Conservation (phyloP, 2,113 vertebrate species). For the Calcarius ornatus region DNA sequence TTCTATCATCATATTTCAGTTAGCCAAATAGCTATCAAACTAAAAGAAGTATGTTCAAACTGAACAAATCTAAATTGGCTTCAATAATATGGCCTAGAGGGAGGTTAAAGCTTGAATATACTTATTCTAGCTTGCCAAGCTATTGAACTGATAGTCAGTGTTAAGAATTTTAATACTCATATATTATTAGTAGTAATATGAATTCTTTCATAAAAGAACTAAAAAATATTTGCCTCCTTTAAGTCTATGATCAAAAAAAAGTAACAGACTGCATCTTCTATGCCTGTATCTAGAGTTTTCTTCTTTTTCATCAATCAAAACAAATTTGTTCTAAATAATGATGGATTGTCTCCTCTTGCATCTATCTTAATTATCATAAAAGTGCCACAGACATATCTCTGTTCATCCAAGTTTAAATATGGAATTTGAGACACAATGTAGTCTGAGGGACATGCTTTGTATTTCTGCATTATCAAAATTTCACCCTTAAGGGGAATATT, state of each 20-base stretch:
- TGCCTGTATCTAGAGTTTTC: neutral
- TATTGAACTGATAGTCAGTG: neutral
- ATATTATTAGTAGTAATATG: neutral
- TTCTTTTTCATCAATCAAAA: neutral
- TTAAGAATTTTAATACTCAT: neutral
- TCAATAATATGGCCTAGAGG: neutral
- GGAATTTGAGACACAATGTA: neutral
- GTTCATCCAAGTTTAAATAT: neutral
- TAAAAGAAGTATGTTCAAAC: neutral
- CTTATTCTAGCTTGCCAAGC: neutral
- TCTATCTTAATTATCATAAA: neutral
- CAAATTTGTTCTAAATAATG: neutral
- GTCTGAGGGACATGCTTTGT: neutral
- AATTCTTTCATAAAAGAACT: neutral
- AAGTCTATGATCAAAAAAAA: neutral
- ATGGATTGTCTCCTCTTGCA: neutral
- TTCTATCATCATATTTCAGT: neutral
- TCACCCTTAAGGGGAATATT: neutral
- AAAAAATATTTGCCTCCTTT: neutral
- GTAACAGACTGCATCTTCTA: neutral
- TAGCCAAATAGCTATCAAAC: neutral
- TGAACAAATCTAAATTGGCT: neutral
- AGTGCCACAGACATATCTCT: fast-evolving
- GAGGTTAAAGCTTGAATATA: neutral
- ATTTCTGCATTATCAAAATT: neutral